Conservation (phyloP, 1,140 invertebrate species). For the Vanessa atalanta region DNA sequence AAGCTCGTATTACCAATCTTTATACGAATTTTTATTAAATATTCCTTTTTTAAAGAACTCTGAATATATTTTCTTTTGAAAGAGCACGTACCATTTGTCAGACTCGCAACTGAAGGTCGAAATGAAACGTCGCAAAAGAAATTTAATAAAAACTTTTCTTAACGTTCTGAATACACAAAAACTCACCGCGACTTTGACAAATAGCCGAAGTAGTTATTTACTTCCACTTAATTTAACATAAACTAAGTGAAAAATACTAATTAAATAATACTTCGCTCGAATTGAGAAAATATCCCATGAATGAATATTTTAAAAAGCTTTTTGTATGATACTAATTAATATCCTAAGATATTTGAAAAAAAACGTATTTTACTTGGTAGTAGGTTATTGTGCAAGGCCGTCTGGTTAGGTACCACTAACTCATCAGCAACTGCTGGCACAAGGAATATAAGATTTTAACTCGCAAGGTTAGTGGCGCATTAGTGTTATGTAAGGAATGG, state of each 20-base stretch:
- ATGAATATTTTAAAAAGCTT: too few relatives aligned
- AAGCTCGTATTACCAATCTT: constrained; percentile 42
- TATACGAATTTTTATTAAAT: constrained; percentile 11
- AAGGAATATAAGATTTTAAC: too few relatives aligned
- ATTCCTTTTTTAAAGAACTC: constrained; percentile 19
- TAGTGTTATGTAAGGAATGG: too few relatives aligned
- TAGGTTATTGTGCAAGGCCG: too few relatives aligned
- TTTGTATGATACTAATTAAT: too few relatives aligned
- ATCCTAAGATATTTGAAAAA: too few relatives aligned
- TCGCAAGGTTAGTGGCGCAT: too few relatives aligned
- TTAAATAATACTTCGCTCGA: too few relatives aligned
- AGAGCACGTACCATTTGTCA: constrained; percentile 38
- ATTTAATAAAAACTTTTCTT: constrained; percentile 47
- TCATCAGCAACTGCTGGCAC: too few relatives aligned
- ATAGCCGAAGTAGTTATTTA: constrained; percentile 19
- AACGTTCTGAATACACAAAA: constrained; percentile 37
- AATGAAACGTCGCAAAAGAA: constrained; percentile 41
- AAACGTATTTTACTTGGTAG: too few relatives aligned
- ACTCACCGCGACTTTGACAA: constrained; percentile 31
- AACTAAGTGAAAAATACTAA: not conserved
- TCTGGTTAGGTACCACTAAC: too few relatives aligned
- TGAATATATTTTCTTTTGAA: constrained; percentile 26
- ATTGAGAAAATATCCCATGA: too few relatives aligned
- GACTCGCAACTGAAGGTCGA: constrained; percentile 33
- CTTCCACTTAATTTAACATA: constrained; percentile 8